Evolutionary conservation across 2,113 vertebrate genomes (phyloP), one percentile per base, ranked within the genome.

Genomic region (Atherinomorus stipes): DNA sequence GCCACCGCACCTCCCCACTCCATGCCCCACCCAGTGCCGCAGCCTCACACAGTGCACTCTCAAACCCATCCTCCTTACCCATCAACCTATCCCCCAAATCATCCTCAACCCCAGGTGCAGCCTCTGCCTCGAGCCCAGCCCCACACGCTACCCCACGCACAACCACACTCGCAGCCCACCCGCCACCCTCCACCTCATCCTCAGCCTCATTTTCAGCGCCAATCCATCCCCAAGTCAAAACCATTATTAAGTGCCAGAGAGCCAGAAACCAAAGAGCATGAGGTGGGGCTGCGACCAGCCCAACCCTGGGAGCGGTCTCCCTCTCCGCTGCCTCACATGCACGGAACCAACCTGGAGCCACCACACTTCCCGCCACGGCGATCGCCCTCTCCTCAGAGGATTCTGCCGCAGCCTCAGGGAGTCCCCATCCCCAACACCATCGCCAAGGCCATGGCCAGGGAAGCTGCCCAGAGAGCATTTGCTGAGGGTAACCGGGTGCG

Each of bases 331-430:
- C 94, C 94, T 40, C 85, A 59, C n/a, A 61, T 72, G 21, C 94
- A 92, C 0, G 94, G 96, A 19, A 89, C 94, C 84, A 93, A 83
- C 38, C 90, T 98, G 82, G 96, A 97, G 91, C 96, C 95, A 0
- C 94, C 96, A 0, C 88, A 79, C 54, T 90, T 95, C 70, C 95
- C 93, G 6, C 88, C 92, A 7, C 92, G 93, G 61, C 94, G 96
- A 58, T 99, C 97, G 0, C 97, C 96, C 0, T 98, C 97, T 0
- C 96, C 97, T 53, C 97, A 98, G 89, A 94, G 98, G 58, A 97
- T 98, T 79, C 96, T 99, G 58, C 97, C 98, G 0, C 98, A 98
- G 89, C 97, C 98, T 6, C 98, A 98, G 93, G 98, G 98, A 79
- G 72, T 94, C 0, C 98, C 96, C 0, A 92, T 98, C 81, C 92